Evolutionary conservation across 2,888 invertebrate species (phyloP).

Genomic region (Orthosia cruda): DNA sequence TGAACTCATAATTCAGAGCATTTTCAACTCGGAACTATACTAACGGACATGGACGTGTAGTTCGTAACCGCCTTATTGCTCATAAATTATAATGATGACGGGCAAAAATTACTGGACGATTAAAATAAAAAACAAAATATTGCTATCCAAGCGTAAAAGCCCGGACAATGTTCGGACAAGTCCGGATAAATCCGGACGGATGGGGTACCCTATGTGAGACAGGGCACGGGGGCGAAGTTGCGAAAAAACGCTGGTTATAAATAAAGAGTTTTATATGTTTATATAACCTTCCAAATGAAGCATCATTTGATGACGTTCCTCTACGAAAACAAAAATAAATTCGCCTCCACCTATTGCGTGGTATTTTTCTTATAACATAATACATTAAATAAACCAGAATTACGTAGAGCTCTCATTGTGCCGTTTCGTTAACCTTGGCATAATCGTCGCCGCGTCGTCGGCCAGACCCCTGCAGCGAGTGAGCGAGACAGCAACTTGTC

Average conservation of each 20-base stretch:
- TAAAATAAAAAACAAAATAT: too few species aligned
- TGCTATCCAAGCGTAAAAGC: too few species aligned
- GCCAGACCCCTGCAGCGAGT: slow-evolving; percentile 56
- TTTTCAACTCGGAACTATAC: too few species aligned
- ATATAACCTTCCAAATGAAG: neutral
- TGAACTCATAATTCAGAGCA: too few species aligned
- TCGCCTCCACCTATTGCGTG: slow-evolving; percentile 18
- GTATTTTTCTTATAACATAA: slow-evolving; percentile 1
- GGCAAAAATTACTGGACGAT: too few species aligned
- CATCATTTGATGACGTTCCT: slow-evolving; percentile 1
- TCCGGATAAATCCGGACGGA: too few species aligned
- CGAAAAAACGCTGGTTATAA: neutral
- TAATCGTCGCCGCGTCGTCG: slow-evolving; percentile 49
- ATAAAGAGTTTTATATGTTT: slow-evolving; percentile 4
- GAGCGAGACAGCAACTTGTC: slow-evolving; percentile 33
- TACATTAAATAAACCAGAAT: slow-evolving; percentile 24
- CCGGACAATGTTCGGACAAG: too few species aligned
- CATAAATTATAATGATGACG: too few species aligned
- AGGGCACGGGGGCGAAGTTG: neutral
- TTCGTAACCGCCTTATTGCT: too few species aligned
- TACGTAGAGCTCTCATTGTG: slow-evolving; percentile 41
- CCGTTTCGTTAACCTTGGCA: slow-evolving; percentile 62
- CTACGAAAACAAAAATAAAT: slow-evolving; percentile 18
- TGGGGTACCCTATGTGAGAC: too few species aligned
- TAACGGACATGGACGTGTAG: too few species aligned